Evolutionary conservation across 2,888 invertebrate genomes (phyloP).

Genomic region (Mechanitis messenoides): DNA sequence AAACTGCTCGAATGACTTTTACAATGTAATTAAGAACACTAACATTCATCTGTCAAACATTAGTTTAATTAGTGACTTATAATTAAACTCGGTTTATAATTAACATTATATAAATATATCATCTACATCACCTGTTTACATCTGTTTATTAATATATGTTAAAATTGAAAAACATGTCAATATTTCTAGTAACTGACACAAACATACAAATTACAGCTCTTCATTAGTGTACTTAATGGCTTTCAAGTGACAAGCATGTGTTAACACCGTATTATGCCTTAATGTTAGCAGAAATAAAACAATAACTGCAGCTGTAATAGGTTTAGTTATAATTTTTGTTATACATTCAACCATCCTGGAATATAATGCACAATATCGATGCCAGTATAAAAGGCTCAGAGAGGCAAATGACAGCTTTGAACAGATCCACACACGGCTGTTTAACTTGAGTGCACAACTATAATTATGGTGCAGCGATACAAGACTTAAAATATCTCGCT

Average conservation of each 20-base stretch:
- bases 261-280: neutral
- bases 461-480: slow-evolving; percentile 67
- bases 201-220: too few species aligned
- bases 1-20: slow-evolving; percentile 30
- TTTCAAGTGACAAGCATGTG: neutral
- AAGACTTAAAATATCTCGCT: slow-evolving; percentile 62
- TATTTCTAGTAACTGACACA: too few species aligned
- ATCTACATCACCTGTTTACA: neutral
- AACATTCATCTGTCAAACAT: slow-evolving; percentile 25
- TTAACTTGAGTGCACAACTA: slow-evolving; percentile 66
- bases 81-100: slow-evolving; percentile 7
- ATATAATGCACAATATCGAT: slow-evolving; percentile 34
- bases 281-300: neutral
- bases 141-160: neutral
- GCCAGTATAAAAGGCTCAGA: slow-evolving; percentile 54
- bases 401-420: slow-evolving; percentile 61
- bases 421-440: slow-evolving; percentile 55
- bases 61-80: slow-evolving; percentile 22
- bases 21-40: slow-evolving; percentile 28
- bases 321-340: slow-evolving; percentile 13
- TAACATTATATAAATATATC: neutral
- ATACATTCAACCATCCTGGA: slow-evolving; percentile 8
- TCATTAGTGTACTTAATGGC: too few species aligned
- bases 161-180: too few species aligned
- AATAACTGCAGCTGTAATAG: neutral